Conservation (phyloP, 2,888 invertebrate genomes). For the Aphrophora alni region DNA sequence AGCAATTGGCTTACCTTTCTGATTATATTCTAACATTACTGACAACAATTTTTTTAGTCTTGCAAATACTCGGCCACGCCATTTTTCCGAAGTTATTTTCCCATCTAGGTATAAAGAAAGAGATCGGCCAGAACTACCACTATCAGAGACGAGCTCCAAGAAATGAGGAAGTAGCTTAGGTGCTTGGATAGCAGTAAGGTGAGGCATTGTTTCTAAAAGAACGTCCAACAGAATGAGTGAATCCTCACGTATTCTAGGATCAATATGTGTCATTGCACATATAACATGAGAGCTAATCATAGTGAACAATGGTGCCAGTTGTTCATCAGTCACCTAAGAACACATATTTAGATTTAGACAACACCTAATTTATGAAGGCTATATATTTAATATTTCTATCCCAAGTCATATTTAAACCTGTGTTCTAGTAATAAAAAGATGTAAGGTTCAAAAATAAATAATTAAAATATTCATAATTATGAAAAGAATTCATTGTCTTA, state of each 20-base stretch:
- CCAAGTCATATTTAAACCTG: too few relatives aligned
- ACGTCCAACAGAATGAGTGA: constrained; percentile 80
- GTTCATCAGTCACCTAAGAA: constrained; percentile 58
- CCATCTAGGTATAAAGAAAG: constrained; percentile 61
- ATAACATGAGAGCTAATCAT: constrained; percentile 79
- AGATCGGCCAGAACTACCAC: constrained; percentile 21
- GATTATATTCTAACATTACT: neutral
- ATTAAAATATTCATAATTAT: too few relatives aligned
- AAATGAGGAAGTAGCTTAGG: constrained; percentile 79
- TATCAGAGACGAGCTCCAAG: constrained; percentile 82
- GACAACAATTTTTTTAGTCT: constrained; percentile 69
- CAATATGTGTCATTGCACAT: constrained; percentile 91
- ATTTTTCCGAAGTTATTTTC: constrained; percentile 75
- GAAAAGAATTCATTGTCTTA: too few relatives aligned
- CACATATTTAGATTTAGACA: too few relatives aligned
- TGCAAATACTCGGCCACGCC: constrained; percentile 78
- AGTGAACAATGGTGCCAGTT: constrained; percentile 75
- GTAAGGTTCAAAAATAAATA: too few relatives aligned
- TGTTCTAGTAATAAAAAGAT: too few relatives aligned
- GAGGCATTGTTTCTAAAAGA: constrained; percentile 71
- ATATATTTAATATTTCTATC: too few relatives aligned
- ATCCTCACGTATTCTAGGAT: constrained; percentile 80
- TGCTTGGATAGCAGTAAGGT: constrained; percentile 69
- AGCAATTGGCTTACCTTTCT: constrained; percentile 10
- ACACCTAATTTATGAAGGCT: too few relatives aligned